Evolutionary conservation across 2,113 vertebrate genomes (phyloP).

Genomic region (Pithys albifrons): DNA sequence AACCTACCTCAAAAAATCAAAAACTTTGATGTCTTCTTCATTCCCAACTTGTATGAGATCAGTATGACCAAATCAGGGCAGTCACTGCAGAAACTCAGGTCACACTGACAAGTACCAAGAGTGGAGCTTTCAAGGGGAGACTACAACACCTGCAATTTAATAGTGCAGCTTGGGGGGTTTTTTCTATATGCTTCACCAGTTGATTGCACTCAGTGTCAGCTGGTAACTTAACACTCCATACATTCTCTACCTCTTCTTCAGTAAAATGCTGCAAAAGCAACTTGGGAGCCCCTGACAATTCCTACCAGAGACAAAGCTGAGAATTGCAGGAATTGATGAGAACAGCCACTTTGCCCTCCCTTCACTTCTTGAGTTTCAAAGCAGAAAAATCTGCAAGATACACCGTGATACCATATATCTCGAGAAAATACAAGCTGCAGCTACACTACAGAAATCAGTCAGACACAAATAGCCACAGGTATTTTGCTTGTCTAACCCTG

Average conservation of each 20-base stretch:
- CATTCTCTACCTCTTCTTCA: not conserved
- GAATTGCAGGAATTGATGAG: not conserved
- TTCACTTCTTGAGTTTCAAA: not conserved
- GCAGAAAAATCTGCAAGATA: not conserved
- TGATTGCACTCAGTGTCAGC: not conserved
- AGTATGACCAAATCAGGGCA: not conserved
- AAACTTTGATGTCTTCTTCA: not conserved
- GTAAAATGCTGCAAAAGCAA: not conserved
- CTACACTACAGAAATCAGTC: not conserved
- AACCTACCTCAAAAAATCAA: not conserved
- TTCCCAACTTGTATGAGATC: not conserved
- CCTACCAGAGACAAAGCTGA: not conserved
- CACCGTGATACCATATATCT: fast-evolving
- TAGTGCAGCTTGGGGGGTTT: fast-evolving
- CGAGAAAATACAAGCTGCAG: not conserved
- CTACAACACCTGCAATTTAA: not conserved
- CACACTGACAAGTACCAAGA: not conserved
- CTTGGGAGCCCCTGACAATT: not conserved
- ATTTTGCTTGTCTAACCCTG: not conserved
- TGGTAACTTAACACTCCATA: not conserved
- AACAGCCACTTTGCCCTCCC: not conserved
- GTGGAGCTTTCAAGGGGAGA: not conserved
- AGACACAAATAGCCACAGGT: not conserved
- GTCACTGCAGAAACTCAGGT: not conserved
- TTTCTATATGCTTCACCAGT: not conserved